phyloP scores from a whole-genome alignment of 1,140 invertebrate species.

The Neocloeon triangulifer region DNA sequence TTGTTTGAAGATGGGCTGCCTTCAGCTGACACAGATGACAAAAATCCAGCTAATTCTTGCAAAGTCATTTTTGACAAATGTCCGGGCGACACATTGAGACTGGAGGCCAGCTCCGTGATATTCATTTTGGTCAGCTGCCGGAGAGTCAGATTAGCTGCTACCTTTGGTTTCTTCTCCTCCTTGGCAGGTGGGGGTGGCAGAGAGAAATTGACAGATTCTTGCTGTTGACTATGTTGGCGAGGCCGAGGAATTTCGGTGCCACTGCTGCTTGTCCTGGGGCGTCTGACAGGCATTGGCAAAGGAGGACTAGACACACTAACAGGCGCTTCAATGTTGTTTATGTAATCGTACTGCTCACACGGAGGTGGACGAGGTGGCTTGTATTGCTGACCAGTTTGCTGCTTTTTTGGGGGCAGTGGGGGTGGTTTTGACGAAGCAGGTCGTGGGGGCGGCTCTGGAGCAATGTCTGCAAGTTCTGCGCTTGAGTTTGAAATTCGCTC shows the following conservation, averaged over 20 bases:
- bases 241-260: conserved; percentile 17
- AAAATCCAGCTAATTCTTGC: conserved; percentile 55
- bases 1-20: too few species aligned
- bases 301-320: conserved; percentile 5
- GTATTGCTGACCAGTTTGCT: conserved; percentile 16
- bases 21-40: conserved; percentile 19
- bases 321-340: conserved; percentile 24
- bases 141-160: conserved; percentile 44
- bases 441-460: conserved; percentile 45
- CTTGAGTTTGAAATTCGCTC: conserved; percentile 15
- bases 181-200: conserved; percentile 15
- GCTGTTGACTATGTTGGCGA: conserved; percentile 14
- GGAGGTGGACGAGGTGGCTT: conserved; percentile 39
- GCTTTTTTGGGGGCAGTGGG: conserved; percentile 63
- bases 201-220: conserved; percentile 21
- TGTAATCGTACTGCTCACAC: conserved; percentile 32
- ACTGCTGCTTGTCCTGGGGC: conserved; percentile 15
- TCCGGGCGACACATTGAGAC: conserved; percentile 46
- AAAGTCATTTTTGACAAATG: conserved; percentile 64
- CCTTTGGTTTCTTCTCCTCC: conserved; percentile 7
- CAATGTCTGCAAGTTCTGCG: conserved; percentile 19
- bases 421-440: conserved; percentile 45
- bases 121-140: conserved; percentile 58
- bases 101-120: conserved; percentile 47
- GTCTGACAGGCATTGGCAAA: conserved; percentile 13